phyloP scores from a whole-genome alignment of 2,113 vertebrate species.

The Alces alces region DNA sequence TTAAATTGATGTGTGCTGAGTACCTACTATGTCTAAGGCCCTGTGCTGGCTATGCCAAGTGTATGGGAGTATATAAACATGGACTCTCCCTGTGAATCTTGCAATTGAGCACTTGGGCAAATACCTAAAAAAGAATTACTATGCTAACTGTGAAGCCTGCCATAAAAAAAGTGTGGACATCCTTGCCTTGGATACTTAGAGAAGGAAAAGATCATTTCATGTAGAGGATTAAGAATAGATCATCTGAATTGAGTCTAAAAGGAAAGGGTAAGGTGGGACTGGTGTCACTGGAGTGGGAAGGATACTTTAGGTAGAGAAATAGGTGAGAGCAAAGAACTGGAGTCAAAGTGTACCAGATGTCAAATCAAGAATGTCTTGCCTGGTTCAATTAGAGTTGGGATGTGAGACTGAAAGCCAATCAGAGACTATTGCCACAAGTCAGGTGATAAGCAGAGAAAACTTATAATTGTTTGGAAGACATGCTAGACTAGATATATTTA shows the following conservation, averaged over 20 bases:
- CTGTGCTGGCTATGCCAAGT: not conserved
- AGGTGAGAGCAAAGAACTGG: not conserved
- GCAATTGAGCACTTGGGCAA: not conserved
- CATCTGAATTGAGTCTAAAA: not conserved
- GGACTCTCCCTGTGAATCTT: not conserved
- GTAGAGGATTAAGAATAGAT: not conserved
- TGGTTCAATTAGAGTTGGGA: not conserved
- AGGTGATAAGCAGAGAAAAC: not conserved
- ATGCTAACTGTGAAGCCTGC: not conserved
- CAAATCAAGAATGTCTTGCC: not conserved
- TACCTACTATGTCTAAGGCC: slow-evolving; percentile 61
- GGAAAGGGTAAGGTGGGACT: not conserved
- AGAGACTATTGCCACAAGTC: not conserved
- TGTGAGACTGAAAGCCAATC: not conserved
- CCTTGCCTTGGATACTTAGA: not conserved
- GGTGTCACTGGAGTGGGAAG: not conserved
- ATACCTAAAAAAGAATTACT: not conserved
- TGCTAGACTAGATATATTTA: not conserved
- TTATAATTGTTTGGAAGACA: not conserved
- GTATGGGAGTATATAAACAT: not conserved
- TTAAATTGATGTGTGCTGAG: slow-evolving; percentile 38
- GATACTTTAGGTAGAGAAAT: not conserved
- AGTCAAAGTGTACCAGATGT: not conserved
- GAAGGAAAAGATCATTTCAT: not conserved
- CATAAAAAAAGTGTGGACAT: not conserved